phyloP scores from a whole-genome alignment of 2,797 vertebrate genomes.

The Danio albolineatus region DNA sequence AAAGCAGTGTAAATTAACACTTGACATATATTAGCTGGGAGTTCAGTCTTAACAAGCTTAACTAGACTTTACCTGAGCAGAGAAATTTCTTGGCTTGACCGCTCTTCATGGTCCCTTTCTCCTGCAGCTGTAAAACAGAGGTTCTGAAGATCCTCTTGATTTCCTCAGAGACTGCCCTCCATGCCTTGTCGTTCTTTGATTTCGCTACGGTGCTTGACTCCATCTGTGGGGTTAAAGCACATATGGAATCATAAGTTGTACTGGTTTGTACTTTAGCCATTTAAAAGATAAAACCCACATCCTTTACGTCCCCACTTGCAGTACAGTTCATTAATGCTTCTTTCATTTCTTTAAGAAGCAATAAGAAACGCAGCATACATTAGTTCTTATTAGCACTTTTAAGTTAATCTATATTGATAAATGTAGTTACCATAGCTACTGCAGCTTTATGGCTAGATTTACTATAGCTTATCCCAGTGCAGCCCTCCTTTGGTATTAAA shows the following conservation, averaged over 20 bases:
- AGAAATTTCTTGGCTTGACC: conserved; percentile 94
- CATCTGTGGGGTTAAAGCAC: conserved; percentile 76
- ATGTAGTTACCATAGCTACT: background rate
- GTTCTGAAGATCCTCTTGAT: conserved; percentile 95
- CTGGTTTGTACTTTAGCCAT: conserved; percentile 10
- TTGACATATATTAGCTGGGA: conserved; percentile 4
- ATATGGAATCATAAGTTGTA: conserved; percentile 11
- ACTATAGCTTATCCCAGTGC: no score
- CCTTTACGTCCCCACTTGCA: background rate
- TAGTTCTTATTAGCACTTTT: no score
- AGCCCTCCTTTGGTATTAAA: no score
- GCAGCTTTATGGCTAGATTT: background rate
- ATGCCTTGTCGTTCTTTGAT: conserved; percentile 88
- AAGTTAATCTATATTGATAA: background rate
- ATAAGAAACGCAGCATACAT: background rate
- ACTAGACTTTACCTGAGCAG: conserved; percentile 87
- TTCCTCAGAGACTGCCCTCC: conserved; percentile 94
- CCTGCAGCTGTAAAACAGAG: conserved; percentile 90
- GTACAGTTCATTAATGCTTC: background rate
- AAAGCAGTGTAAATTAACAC: background rate
- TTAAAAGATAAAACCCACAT: conserved; percentile 7
- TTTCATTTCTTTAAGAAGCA: background rate
- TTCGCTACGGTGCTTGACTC: conserved; percentile 86
- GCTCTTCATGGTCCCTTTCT: conserved; percentile 95
- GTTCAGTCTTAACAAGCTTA: conserved; percentile 5